Percentiles rank a stretch among this genome's conserved stretches.
These are phyloP conservation scores for Ichneumoninae sp. DNA, from an alignment of 2,888 invertebrate genomes.

Conservation along the genomic window DNA sequence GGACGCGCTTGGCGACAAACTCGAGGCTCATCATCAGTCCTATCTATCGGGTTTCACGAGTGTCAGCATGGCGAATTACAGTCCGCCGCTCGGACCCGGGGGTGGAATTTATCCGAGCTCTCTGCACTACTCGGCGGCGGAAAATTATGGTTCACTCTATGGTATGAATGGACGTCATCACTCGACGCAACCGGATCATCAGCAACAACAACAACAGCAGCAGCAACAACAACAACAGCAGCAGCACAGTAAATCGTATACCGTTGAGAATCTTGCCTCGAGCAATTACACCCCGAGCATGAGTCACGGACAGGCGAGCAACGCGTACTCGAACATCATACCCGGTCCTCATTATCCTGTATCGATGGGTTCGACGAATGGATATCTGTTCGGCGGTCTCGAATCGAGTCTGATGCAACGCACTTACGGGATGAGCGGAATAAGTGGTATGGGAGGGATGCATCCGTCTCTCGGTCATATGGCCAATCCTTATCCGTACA, in stretches of 20 bases:
- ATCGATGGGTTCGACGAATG: constrained; percentile 80
- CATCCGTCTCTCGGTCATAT: constrained; percentile 78
- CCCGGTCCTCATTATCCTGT: constrained; percentile 84
- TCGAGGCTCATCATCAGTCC: constrained; percentile 79
- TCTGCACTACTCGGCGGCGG: constrained; percentile 78
- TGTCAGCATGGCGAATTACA: constrained; percentile 79
- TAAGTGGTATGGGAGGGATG: constrained; percentile 81
- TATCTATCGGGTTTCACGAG: constrained; percentile 73
- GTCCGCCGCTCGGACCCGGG: constrained; percentile 78
- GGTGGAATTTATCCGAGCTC: constrained; percentile 77
- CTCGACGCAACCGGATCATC: constrained; percentile 52
- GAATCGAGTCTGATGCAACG: constrained; percentile 83
- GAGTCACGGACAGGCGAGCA: constrained; percentile 74
- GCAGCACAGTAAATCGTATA: constrained; percentile 83
- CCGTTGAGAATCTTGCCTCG: constrained; percentile 84
- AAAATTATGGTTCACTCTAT: constrained; percentile 79
- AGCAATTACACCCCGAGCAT: constrained; percentile 84
- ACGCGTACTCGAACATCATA: constrained; percentile 83
- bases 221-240: constrained; percentile 70
- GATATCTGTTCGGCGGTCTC: constrained; percentile 81
- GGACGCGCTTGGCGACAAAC: constrained; percentile 79
- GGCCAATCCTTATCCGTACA: constrained; percentile 81
- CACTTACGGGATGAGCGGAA: constrained; percentile 80
- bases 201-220: constrained; percentile 72
- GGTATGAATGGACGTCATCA: constrained; percentile 78